Conservation (phyloP, 2,113 vertebrate genomes). For the Cettia cetti region DNA sequence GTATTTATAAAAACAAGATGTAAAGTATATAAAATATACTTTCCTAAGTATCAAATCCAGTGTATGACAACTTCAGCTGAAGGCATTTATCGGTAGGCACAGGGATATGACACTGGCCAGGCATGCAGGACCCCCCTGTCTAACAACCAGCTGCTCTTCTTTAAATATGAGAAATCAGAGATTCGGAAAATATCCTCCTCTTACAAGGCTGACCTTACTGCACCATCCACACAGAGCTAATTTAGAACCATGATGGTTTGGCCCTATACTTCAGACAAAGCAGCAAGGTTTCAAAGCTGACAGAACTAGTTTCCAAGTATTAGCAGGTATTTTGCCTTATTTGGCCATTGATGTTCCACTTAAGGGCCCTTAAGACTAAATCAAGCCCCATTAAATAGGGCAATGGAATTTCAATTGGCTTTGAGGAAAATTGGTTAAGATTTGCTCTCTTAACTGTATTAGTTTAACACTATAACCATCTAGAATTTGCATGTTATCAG, state of each 20-base stretch:
- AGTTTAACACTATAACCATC: not conserved
- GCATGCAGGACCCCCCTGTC: not conserved
- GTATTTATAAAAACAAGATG: not conserved
- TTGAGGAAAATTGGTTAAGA: not conserved
- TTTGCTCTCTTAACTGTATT: not conserved
- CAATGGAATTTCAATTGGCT: not conserved
- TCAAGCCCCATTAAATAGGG: not conserved
- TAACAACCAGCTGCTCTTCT: not conserved
- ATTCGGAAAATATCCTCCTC: not conserved
- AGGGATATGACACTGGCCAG: not conserved
- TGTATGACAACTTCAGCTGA: not conserved
- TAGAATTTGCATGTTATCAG: not conserved
- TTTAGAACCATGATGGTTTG: not conserved
- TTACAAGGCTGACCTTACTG: not conserved
- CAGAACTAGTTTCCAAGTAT: not conserved
- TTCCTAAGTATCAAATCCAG: not conserved
- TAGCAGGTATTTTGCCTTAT: not conserved
- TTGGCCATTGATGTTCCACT: not conserved
- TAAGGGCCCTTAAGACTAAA: accelerated
- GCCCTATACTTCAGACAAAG: not conserved
- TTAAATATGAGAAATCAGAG: not conserved
- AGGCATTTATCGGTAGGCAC: not conserved
- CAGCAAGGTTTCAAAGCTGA: not conserved
- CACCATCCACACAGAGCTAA: not conserved
- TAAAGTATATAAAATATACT: not conserved